Evolutionary conservation across 2,888 invertebrate genomes (phyloP), one percentile per base, ranked within the genome.

Genomic region (Vannuccia rotundouncinata): DNA sequence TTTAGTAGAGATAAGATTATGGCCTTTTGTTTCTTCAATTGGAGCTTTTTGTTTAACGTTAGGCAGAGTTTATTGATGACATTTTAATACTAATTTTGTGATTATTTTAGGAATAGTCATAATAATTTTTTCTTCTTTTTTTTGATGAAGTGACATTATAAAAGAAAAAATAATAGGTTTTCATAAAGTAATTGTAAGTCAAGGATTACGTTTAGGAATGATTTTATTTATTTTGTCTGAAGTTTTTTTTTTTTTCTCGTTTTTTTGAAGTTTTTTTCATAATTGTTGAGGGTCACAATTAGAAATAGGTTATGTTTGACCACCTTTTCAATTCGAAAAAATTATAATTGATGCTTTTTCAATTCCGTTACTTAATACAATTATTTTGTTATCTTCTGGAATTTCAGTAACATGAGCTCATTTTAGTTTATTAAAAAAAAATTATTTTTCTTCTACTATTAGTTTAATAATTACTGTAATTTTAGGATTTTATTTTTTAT

Each of bases 181-280:
- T 80, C 92, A 92, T 85, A 91, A 92, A 0, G 86, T 88, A 29
- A 84, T 88, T 84, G 91, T 92, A 0, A 87, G 88, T 10, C 89
- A 89, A 86, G 91, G 91, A 0, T 84, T 92, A 86, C 91, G 91
- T 81, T 91, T 91, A 90, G 92, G 92, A 83, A 92, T 92, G 91
- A 91, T 92, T 86, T 86, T 92, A 89, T 92, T 92, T 90, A 92
- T 92, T 91, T 86, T 91, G 1, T 92, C 92, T 76, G 92, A 92
- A 91, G 87, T 92, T 83, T 88, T 92, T 83, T 91, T 90, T 85
- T 91, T 91, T 84, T 85, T 90, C 78, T 89, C 90, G n/a, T 91
- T 91, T 79, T 91, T 91, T 85, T 91, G 90, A 88, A 88, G 88
- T 45, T 90, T 91, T 86, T 91, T 91, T 82, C 91, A 91, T 84